Conservation (phyloP, 2,113 vertebrate species). For the Apteryx mantelli region DNA sequence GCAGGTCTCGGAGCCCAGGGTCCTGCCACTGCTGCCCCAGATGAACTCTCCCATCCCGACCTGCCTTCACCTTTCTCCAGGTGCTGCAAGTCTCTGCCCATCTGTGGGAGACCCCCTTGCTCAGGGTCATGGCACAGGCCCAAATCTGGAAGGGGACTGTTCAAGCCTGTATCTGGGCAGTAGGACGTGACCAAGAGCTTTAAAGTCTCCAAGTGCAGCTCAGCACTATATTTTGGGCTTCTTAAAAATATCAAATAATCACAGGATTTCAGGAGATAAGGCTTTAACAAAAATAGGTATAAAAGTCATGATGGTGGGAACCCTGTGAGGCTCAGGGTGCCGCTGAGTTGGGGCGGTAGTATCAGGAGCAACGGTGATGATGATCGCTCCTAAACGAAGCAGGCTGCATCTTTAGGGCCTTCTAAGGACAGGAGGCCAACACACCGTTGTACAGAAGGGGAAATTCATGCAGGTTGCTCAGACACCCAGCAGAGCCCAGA, state of each 20-base stretch:
- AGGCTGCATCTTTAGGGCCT: not conserved
- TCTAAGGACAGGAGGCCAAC: not conserved
- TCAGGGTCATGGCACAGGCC: rapidly evolving
- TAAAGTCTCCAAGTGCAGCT: not conserved
- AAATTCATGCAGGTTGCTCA: not conserved
- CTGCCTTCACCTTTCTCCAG: not conserved
- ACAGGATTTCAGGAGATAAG: not conserved
- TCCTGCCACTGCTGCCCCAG: too few relatives aligned
- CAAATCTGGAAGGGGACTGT: rapidly evolving
- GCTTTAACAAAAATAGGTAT: not conserved
- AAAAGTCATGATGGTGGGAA: not conserved
- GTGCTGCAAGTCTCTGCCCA: not conserved
- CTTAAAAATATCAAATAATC: not conserved
- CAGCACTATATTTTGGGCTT: not conserved
- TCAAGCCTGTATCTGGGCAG: not conserved
- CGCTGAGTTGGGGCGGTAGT: not conserved
- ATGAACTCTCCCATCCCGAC: not conserved
- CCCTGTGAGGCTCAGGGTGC: not conserved
- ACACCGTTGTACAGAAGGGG: not conserved
- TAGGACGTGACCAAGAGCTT: not conserved
- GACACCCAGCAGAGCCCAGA: not conserved
- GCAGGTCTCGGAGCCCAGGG: not conserved
- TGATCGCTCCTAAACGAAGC: not conserved
- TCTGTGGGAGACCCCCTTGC: rapidly evolving
- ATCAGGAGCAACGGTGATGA: rapidly evolving